Evolutionary conservation across 1,140 invertebrate species (phyloP).

Genomic region (Stegodyphus mimosarum): DNA sequence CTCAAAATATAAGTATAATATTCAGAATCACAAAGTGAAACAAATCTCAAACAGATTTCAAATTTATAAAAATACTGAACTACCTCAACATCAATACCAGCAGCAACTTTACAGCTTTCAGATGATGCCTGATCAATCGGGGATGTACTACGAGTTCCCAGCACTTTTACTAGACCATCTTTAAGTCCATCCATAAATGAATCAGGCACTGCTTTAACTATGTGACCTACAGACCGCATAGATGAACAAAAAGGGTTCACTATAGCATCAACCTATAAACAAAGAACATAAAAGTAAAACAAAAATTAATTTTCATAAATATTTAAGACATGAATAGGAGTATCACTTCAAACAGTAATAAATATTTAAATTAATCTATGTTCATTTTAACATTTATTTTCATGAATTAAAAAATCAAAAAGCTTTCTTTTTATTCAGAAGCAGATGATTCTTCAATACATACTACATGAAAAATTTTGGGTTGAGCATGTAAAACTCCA

Average conservation of each 20-base stretch:
- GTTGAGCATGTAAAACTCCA: too few relatives aligned
- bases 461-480: too few relatives aligned
- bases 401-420: too few relatives aligned
- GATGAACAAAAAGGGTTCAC: conserved; percentile 86
- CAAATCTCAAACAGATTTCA: neutral
- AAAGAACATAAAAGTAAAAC: conserved; percentile 1
- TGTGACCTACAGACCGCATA: conserved; percentile 79
- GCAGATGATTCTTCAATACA: too few relatives aligned
- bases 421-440: too few relatives aligned
- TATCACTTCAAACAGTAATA: too few relatives aligned
- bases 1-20: neutral
- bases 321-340: neutral
- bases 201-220: conserved; percentile 83
- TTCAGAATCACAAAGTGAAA: neutral
- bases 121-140: conserved; percentile 24
- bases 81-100: conserved; percentile 66
- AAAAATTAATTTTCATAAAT: neutral
- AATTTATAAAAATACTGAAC: neutral
- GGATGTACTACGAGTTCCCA: conserved; percentile 50
- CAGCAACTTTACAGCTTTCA: conserved; percentile 66
- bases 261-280: conserved; percentile 66
- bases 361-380: too few relatives aligned
- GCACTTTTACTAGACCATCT: conserved; percentile 68
- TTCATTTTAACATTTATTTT: too few relatives aligned
- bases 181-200: conserved; percentile 81